Conservation (phyloP, 2,113 vertebrate species). For the Cnemophilus loriae region DNA sequence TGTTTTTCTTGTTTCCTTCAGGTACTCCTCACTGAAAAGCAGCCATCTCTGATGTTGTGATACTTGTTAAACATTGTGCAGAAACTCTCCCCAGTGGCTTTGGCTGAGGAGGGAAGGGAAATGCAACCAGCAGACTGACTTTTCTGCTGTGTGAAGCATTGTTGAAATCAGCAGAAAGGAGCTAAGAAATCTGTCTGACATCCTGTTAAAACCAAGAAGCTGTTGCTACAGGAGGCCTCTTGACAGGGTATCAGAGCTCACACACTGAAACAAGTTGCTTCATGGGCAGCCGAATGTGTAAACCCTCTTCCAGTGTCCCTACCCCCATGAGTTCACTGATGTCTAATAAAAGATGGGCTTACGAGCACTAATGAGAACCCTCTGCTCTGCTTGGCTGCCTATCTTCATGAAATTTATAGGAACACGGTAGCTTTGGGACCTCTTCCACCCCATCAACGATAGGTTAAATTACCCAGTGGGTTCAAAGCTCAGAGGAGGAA, state of each 20-base stretch:
- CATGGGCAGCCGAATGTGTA: slow-evolving; percentile 33
- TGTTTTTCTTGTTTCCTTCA: background rate
- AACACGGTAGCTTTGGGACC: slow-evolving; percentile 8
- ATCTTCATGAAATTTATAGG: slow-evolving; percentile 26
- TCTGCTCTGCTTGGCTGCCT: slow-evolving; percentile 23
- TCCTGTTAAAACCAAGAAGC: slow-evolving; percentile 45
- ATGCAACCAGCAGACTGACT: slow-evolving; percentile 15
- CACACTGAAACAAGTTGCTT: slow-evolving; percentile 55
- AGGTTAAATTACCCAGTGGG: slow-evolving; percentile 44
- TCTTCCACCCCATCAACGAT: background rate
- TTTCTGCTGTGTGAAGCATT: slow-evolving; percentile 6
- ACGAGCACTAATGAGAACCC: slow-evolving; percentile 44
- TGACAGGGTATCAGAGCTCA: slow-evolving; percentile 48
- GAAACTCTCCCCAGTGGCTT: background rate
- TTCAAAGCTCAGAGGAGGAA: slow-evolving; percentile 22
- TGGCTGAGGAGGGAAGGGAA: background rate
- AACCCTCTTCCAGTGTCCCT: slow-evolving; percentile 21
- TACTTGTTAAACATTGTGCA: background rate
- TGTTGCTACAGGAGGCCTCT: slow-evolving; percentile 48
- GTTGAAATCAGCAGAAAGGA: slow-evolving; percentile 48
- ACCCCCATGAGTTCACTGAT: slow-evolving; percentile 23
- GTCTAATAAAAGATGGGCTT: slow-evolving; percentile 47
- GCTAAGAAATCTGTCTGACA: slow-evolving; percentile 44
- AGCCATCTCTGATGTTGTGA: background rate
- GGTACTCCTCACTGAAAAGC: background rate